Evolutionary conservation across 1,140 invertebrate species (phyloP).

Genomic region (Trissolcus basalis): DNA sequence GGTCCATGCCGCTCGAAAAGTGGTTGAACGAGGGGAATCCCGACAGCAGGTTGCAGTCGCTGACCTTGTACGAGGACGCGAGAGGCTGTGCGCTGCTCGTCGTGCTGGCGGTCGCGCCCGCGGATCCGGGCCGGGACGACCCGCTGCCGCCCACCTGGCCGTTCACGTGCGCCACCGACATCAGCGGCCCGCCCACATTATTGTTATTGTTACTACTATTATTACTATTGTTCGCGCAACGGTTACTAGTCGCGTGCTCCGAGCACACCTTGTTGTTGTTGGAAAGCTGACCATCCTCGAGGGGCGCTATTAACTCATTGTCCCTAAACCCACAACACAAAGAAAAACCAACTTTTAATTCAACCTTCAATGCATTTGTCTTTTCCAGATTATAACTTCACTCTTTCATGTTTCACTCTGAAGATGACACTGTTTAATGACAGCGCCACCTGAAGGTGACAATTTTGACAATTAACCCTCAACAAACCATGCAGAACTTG

Average conservation of each 20-base stretch:
- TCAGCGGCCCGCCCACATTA: slow-evolving; percentile 74
- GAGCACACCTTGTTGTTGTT: slow-evolving; percentile 75
- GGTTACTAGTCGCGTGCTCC: slow-evolving; percentile 74
- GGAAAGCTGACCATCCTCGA: slow-evolving; percentile 76
- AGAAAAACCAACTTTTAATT: slow-evolving; percentile 24
- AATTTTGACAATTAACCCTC: no score
- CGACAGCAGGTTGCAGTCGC: slow-evolving; percentile 63
- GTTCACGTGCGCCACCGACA: slow-evolving; percentile 73
- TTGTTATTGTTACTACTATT: slow-evolving; percentile 72
- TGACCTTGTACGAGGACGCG: slow-evolving; percentile 61
- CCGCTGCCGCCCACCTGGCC: slow-evolving; percentile 68
- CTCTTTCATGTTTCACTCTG: no score
- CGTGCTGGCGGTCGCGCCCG: slow-evolving; percentile 25
- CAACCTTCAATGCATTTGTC: neutral
- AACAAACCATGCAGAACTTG: no score
- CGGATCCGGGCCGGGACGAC: slow-evolving; percentile 45
- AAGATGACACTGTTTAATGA: no score
- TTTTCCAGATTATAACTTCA: slow-evolving; percentile 13
- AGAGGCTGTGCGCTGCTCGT: slow-evolving; percentile 45
- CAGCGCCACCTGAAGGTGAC: no score
- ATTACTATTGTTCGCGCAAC: slow-evolving; percentile 74
- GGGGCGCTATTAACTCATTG: slow-evolving; percentile 76
- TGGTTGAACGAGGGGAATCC: slow-evolving; percentile 70
- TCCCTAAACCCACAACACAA: slow-evolving; percentile 69
- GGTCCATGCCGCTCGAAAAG: slow-evolving; percentile 76